phyloP scores from a whole-genome alignment of 2,888 invertebrate species.

The Micoletzkya japonica region DNA sequence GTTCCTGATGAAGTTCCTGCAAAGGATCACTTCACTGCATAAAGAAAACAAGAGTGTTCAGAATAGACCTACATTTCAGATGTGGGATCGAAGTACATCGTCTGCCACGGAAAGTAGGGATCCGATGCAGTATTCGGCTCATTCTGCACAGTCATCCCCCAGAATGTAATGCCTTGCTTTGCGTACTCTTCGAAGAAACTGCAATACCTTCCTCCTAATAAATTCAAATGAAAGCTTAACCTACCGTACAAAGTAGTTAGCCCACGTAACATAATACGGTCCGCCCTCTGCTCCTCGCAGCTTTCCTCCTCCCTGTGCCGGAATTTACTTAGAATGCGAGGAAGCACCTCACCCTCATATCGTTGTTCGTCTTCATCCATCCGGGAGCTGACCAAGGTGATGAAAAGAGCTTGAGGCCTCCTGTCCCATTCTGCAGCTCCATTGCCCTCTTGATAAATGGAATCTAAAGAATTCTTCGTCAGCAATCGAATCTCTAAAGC shows the following conservation, averaged over 20 bases:
- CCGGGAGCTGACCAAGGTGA: conserved; percentile 69
- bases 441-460: conserved; percentile 30
- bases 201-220: neutral
- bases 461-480: conserved; percentile 40
- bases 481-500: no score
- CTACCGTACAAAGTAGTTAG: conserved; percentile 77
- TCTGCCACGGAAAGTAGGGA: conserved; percentile 71
- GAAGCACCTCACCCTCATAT: no score
- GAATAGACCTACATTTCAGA: conserved; percentile 37
- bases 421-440: neutral
- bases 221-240: neutral
- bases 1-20: conserved; percentile 11
- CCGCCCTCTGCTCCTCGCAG: conserved; percentile 16
- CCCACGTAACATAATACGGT: conserved; percentile 63
- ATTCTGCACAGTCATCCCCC: conserved; percentile 78
- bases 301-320: conserved; percentile 25
- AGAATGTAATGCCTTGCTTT: conserved; percentile 69
- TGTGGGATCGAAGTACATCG: conserved; percentile 71
- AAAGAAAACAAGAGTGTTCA: conserved; percentile 15
- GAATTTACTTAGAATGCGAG: no score
- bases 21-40: neutral
- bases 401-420: conserved; percentile 65
- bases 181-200: conserved; percentile 20
- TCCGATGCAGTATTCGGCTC: conserved; percentile 73
- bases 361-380: conserved; percentile 70